Conservation (phyloP, 2,113 vertebrate genomes). For the Vidua chalybeata region DNA sequence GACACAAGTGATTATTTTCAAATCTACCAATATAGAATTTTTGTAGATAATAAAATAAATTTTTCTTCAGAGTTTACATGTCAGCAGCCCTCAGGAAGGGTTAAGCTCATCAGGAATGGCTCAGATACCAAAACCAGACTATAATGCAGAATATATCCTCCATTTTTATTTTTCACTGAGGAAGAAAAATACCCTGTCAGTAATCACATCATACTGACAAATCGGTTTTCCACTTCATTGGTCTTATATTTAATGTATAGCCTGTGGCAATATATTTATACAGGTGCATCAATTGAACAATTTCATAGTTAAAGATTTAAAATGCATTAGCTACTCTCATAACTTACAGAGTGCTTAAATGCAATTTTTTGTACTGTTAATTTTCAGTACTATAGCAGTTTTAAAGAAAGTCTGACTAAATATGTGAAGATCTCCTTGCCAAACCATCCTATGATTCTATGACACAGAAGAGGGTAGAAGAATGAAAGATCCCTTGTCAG, state of each 20-base stretch:
- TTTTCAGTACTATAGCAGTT: not conserved
- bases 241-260: not conserved
- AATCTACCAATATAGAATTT: not conserved
- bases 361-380: not conserved
- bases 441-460: not conserved
- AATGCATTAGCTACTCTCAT: not conserved
- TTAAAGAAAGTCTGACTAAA: not conserved
- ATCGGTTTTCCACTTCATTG: not conserved
- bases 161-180: not conserved
- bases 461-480: not conserved
- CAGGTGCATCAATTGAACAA: not conserved
- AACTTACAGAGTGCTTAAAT: not conserved
- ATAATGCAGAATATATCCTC: not conserved
- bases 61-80: not conserved
- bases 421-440: not conserved
- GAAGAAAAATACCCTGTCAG: not conserved
- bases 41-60: not conserved
- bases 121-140: not conserved
- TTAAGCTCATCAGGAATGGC: not conserved
- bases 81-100: not conserved
- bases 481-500: not conserved
- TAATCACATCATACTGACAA: not conserved
- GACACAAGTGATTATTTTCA: not conserved
- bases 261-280: not conserved
- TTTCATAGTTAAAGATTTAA: not conserved